phyloP scores from a whole-genome alignment of 2,888 invertebrate genomes.

The Lithophane socia region DNA sequence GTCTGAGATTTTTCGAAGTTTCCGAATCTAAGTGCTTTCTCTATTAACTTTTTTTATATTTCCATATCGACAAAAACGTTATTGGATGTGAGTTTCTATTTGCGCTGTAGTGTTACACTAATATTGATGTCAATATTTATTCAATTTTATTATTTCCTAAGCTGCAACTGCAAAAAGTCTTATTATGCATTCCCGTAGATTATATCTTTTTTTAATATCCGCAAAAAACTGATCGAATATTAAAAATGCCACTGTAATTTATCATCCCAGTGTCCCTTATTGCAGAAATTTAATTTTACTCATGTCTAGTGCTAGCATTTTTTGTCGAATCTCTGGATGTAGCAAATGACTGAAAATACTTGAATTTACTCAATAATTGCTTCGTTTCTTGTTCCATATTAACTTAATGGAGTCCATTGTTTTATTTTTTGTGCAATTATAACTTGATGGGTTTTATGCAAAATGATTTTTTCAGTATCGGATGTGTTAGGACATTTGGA shows the following conservation, averaged over 20 bases:
- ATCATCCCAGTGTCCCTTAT: conserved; percentile 66
- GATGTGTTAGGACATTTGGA: conserved; percentile 44
- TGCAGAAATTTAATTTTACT: conserved; percentile 68
- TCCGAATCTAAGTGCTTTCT: conserved; percentile 63
- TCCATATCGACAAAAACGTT: conserved; percentile 54
- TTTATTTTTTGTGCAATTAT: conserved; percentile 73
- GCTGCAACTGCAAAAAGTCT: conserved; percentile 27
- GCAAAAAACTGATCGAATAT: conserved; percentile 55
- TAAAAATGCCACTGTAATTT: conserved; percentile 68
- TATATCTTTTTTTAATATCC: conserved; percentile 29
- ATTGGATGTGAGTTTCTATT: conserved; percentile 52
- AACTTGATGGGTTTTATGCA: conserved; percentile 74
- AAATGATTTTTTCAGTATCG: conserved; percentile 66
- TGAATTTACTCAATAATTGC: conserved; percentile 76
- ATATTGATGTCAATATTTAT: conserved; percentile 28
- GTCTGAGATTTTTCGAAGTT: conserved; percentile 70
- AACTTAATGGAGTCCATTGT: conserved; percentile 74
- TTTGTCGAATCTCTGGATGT: conserved; percentile 64
- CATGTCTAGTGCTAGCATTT: conserved; percentile 59
- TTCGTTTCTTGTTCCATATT: conserved; percentile 69
- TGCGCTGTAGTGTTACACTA: conserved; percentile 20
- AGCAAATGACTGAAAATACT: conserved; percentile 76
- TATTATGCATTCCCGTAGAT: conserved; percentile 26
- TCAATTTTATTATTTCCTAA: conserved; percentile 38
- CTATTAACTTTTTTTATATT: conserved; percentile 60